Conservation (phyloP, 2,113 vertebrate genomes). For the Ammodytes marinus region DNA sequence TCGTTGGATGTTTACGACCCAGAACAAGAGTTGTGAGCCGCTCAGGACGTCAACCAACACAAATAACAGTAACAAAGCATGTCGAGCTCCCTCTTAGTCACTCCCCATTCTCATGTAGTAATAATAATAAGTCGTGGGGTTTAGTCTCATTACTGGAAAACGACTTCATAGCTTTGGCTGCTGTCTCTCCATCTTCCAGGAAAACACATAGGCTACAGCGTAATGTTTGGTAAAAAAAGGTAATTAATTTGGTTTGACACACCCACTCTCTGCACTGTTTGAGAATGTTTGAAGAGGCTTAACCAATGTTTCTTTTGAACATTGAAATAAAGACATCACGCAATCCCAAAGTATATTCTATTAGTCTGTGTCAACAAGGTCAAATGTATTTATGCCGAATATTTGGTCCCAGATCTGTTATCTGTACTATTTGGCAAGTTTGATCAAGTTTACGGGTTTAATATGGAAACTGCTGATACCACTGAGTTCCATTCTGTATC, state of each 20-base stretch:
- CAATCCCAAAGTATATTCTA: not conserved
- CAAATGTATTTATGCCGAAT: not conserved
- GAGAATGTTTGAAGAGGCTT: not conserved
- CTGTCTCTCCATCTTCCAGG: slow-evolving; percentile 18
- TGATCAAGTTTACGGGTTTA: not conserved
- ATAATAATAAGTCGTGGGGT: not conserved
- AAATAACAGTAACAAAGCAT: not conserved
- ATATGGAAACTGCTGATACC: not conserved
- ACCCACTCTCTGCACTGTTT: not conserved
- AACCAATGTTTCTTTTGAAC: not conserved
- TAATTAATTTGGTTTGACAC: not conserved
- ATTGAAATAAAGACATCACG: not conserved
- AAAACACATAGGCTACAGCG: not conserved
- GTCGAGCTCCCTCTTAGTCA: not conserved
- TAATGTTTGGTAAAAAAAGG: not conserved
- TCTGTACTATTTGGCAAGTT: not conserved
- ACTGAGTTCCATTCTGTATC: not conserved
- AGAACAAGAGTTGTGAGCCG: not conserved
- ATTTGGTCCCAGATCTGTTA: not conserved
- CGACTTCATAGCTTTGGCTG: not conserved
- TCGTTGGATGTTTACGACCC: no score
- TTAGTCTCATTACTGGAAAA: slow-evolving; percentile 10
- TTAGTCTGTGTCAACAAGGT: not conserved
- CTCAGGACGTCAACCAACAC: no score
- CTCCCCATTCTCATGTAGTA: not conserved